Evolutionary conservation across 2,113 vertebrate genomes (phyloP).

Genomic region (Grammomys surdaster): DNA sequence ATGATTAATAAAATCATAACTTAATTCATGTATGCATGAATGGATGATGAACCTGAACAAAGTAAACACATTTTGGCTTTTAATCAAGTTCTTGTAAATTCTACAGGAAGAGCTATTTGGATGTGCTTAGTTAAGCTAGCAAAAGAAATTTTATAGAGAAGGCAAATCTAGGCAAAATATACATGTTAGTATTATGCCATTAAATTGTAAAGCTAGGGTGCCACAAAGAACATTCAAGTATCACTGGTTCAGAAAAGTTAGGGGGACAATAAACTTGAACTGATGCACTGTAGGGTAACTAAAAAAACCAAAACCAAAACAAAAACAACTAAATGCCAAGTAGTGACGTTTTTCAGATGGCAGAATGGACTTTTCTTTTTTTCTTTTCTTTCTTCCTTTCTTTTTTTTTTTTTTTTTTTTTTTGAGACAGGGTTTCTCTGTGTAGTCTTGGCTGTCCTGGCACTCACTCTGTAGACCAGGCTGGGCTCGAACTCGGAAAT

Average conservation of each 20-base stretch:
- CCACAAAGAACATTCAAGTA: neutral
- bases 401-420: no score
- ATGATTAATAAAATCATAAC: conserved; percentile 40
- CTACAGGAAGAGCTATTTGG: conserved; percentile 34
- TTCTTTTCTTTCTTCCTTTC: no score
- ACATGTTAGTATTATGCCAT: neutral
- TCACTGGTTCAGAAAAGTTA: neutral
- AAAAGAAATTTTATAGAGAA: conserved; percentile 37
- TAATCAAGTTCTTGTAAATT: conserved; percentile 29
- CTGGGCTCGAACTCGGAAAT: no score
- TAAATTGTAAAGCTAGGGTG: neutral
- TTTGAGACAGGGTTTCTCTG: no score
- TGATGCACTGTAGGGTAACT: neutral
- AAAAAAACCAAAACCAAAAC: neutral
- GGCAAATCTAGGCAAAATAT: neutral
- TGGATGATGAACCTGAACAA: conserved; percentile 39
- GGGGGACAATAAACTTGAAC: neutral
- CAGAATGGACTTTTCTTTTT: neutral
- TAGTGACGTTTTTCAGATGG: neutral
- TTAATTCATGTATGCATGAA: conserved; percentile 48
- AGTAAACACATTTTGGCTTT: conserved; percentile 46
- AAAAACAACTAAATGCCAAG: neutral
- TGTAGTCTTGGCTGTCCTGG: no score
- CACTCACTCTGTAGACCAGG: no score
- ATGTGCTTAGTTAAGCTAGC: neutral